phyloP scores from a whole-genome alignment of 2,888 invertebrate genomes.

The Phorcus lineatus region DNA sequence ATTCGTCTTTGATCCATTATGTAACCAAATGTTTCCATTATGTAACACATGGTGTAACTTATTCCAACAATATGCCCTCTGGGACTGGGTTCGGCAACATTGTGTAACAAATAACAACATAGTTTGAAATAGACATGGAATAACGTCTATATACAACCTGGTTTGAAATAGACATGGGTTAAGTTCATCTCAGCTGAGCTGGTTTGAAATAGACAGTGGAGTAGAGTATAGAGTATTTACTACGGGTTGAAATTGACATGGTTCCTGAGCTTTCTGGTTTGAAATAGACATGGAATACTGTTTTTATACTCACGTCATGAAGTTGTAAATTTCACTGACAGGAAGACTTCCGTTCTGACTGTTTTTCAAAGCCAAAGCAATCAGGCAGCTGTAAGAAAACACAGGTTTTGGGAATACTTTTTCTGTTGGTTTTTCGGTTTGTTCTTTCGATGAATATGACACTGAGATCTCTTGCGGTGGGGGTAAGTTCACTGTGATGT shows the following conservation, averaged over 20 bases:
- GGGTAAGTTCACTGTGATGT: constrained; percentile 6
- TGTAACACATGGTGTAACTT: background rate
- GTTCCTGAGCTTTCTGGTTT: too few relatives aligned
- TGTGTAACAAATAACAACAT: too few relatives aligned
- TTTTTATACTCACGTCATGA: constrained; percentile 90
- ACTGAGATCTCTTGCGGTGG: background rate
- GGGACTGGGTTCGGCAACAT: too few relatives aligned
- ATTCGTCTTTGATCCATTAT: background rate
- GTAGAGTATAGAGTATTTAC: too few relatives aligned
- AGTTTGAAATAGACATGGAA: too few relatives aligned
- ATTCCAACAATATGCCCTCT: too few relatives aligned
- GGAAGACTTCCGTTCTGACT: constrained; percentile 94
- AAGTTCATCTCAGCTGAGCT: too few relatives aligned
- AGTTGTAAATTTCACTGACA: constrained; percentile 98
- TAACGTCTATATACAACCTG: too few relatives aligned
- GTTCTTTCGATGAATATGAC: constrained; percentile 35
- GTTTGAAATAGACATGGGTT: background rate
- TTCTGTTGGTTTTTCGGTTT: constrained; percentile 39
- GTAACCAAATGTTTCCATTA: background rate
- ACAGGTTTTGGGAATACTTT: constrained; percentile 91
- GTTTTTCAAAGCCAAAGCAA: constrained; percentile 98
- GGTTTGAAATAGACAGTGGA: too few relatives aligned
- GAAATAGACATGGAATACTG: background rate
- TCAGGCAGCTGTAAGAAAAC: constrained; percentile 97
- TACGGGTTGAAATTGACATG: background rate